phyloP scores from a whole-genome alignment of 2,113 vertebrate genomes.

The Mesembrinibis cayennensis region DNA sequence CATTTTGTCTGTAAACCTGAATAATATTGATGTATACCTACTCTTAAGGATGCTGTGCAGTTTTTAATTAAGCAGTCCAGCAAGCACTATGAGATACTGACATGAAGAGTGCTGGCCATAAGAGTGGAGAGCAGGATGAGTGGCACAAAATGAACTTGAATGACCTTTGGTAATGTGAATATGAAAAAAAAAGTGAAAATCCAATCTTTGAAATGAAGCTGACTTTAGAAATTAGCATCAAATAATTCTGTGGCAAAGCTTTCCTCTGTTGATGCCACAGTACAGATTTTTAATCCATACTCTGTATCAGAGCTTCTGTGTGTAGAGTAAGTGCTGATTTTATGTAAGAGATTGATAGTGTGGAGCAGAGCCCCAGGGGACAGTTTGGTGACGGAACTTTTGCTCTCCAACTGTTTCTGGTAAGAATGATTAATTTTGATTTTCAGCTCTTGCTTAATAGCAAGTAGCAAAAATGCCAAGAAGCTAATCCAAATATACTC shows the following conservation, averaged over 20 bases:
- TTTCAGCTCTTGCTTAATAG: not conserved
- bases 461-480: not conserved
- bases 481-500: not conserved
- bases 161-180: not conserved
- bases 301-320: not conserved
- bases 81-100: not conserved
- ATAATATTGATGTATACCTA: not conserved
- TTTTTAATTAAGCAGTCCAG: not conserved
- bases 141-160: not conserved
- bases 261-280: not conserved
- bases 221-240: not conserved
- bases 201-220: not conserved
- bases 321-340: not conserved
- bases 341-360: not conserved
- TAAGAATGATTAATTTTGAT: conserved; percentile 1
- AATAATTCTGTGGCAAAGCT: not conserved
- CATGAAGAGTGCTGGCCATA: not conserved
- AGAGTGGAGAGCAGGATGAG: not conserved
- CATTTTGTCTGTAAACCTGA: not conserved
- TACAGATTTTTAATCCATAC: not conserved
- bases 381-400: not conserved
- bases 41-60: not conserved
- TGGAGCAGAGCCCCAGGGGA: not conserved
- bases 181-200: not conserved
- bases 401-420: not conserved